Evolutionary conservation across 2,797 vertebrate species (phyloP), one percentile per base, ranked within the genome.

Genomic region (Xenopus petersii): DNA sequence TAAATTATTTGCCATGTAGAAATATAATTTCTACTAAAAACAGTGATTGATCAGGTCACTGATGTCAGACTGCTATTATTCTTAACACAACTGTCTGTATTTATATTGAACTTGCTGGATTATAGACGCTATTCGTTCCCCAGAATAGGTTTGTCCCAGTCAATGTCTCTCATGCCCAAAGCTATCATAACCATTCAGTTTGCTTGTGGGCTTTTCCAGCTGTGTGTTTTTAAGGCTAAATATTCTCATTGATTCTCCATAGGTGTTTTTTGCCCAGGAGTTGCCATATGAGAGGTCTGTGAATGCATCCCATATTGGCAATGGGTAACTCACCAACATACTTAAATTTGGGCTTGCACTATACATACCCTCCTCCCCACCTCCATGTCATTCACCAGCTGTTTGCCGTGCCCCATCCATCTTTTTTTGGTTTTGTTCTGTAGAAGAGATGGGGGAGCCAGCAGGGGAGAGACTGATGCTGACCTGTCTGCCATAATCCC

Each of bases 401-500:
- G 75, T 58, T 73, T 36, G 73, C 65, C 36, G 26, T 71, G 75
- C 12, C 42, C 79, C 67, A 69, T 69, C 55, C 75, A 77, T 81
- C 79, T 78, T 79, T 74, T 30, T 2, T 77, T 79, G 73, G 54
- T 65, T 64, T 75, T 80, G 75, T 79, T 77, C 73, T 73, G 48
- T 77, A 61, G 30, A 77, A 71, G 26, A 61, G 56, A 48, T 78
- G 21, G 48, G 70, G 73, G 71, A 46, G 59, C 36, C 47, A 66
- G 79, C 71, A 79, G 75, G 47, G 79, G 79, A 80, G 75, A 61
- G 77, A 67, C 48, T 8, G 3, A 71, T 42, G 59, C 75, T 83
- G 83, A 83, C 83, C 84, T 73, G 58, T 56, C 46, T 55, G 70
- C 83, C 80, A 71, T 86, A 88, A 87, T 87, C 86, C 82, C 84